Evolutionary conservation across 2,113 vertebrate species (phyloP).

Genomic region (Calyptommatus sinebrachiatus): DNA sequence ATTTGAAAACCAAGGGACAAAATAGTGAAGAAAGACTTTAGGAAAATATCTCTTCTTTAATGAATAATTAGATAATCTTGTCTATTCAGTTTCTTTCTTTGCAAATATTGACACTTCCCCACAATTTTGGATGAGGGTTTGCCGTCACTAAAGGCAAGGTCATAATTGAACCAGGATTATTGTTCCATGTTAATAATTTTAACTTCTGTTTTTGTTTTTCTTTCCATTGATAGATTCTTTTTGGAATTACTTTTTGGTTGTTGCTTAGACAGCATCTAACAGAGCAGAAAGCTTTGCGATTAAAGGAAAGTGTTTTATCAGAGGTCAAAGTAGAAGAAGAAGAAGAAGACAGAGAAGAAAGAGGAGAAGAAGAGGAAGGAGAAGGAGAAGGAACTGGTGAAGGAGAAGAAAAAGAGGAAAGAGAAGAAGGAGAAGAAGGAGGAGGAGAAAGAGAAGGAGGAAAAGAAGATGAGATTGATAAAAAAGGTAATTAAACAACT

Average conservation of each 20-base stretch:
- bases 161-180: neutral
- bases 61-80: no score
- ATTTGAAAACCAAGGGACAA: constrained; percentile 2
- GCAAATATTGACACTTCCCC: neutral
- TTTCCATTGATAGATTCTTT: constrained; percentile 83
- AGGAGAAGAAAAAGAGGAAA: constrained; percentile 81
- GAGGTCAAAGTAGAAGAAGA: constrained; percentile 85
- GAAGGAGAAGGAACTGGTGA: constrained; percentile 45
- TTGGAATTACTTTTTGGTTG: constrained; percentile 94
- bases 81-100: neutral
- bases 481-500: constrained; percentile 76
- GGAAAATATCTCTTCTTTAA: no score
- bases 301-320: constrained; percentile 79
- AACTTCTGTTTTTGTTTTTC: constrained; percentile 22
- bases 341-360: constrained; percentile 82
- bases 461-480: constrained; percentile 72
- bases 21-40: no score
- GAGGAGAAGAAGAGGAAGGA: constrained; percentile 77
- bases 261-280: constrained; percentile 93
- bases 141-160: neutral
- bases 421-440: constrained; percentile 79
- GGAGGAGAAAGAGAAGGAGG: constrained; percentile 78
- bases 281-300: constrained; percentile 81
- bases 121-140: neutral
- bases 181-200: neutral